phyloP scores from a whole-genome alignment of 1,140 invertebrate species.

The Goniozus legneri region DNA sequence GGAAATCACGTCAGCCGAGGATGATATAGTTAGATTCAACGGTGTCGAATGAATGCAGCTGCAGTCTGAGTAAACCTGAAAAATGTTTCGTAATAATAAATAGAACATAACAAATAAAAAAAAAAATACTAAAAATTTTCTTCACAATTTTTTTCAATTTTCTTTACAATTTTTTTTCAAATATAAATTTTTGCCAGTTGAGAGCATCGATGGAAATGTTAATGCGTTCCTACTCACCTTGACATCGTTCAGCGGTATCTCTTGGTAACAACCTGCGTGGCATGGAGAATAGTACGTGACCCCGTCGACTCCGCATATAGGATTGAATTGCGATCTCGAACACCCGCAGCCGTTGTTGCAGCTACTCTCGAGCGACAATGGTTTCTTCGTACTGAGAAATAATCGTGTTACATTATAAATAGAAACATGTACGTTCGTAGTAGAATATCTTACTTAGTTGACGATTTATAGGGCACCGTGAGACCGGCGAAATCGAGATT shows the following conservation, averaged over 20 bases:
- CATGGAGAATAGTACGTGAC: slow-evolving; percentile 82
- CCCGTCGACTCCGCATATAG: slow-evolving; percentile 76
- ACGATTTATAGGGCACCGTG: slow-evolving; percentile 57
- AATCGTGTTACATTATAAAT: neutral
- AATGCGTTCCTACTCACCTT: too few species aligned
- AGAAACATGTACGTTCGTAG: neutral
- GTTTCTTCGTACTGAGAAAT: slow-evolving; percentile 27
- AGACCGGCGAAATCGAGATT: slow-evolving; percentile 73
- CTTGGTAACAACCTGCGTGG: slow-evolving; percentile 70
- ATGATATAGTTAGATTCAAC: slow-evolving; percentile 16
- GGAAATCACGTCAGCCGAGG: slow-evolving; percentile 28
- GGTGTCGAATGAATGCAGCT: slow-evolving; percentile 47
- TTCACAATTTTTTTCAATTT: too few species aligned
- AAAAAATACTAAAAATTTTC: too few species aligned
- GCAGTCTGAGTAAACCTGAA: slow-evolving; percentile 58
- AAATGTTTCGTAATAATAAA: neutral
- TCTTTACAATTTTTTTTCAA: too few species aligned
- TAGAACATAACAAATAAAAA: neutral
- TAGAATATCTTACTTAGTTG: slow-evolving; percentile 45
- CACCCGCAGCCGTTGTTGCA: slow-evolving; percentile 69
- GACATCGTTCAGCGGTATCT: slow-evolving; percentile 36
- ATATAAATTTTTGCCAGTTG: too few species aligned
- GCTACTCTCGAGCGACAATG: slow-evolving; percentile 40
- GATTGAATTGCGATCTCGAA: slow-evolving; percentile 56
- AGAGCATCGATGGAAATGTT: too few species aligned